These are phyloP conservation scores for Amphiprion percula DNA, from an alignment of 2,113 vertebrate genomes.

Conservation along the genomic window DNA sequence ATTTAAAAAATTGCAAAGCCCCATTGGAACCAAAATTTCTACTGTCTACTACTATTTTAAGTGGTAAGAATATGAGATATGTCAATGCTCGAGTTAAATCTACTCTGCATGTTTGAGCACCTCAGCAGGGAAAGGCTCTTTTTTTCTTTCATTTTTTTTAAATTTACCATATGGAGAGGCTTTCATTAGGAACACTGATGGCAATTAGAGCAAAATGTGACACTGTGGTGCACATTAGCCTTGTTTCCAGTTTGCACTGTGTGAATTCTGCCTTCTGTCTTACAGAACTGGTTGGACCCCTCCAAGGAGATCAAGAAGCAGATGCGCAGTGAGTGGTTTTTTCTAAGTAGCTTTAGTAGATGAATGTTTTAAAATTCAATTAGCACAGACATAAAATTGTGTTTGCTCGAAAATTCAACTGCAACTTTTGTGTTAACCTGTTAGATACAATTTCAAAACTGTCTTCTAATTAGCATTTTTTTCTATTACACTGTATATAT, in stretches of 20 bases:
- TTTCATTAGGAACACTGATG: conserved; percentile 64
- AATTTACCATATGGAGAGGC: conserved; percentile 71
- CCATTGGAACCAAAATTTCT: too few species aligned
- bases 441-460: neutral
- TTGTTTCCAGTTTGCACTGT: conserved; percentile 37
- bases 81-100: conserved; percentile 51
- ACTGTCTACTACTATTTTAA: too few species aligned
- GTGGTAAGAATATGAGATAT: too few species aligned
- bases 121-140: conserved; percentile 51
- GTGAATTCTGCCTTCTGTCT: conserved; percentile 74
- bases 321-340: conserved; percentile 93
- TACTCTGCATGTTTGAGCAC: conserved; percentile 19
- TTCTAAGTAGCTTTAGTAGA: conserved; percentile 22
- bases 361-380: conserved; percentile 30
- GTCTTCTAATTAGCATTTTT: neutral
- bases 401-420: conserved; percentile 15
- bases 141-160: conserved; percentile 23
- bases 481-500: neutral
- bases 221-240: conserved; percentile 42
- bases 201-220: conserved; percentile 69
- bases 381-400: neutral
- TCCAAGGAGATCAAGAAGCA: conserved; percentile 99
- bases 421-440: neutral
- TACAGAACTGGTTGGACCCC: conserved; percentile 96
- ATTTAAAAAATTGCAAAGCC: neutral